Evolutionary conservation across 1,140 invertebrate species (phyloP), one percentile per base, ranked within the genome.

Genomic region (Hirudo medicinalis): DNA sequence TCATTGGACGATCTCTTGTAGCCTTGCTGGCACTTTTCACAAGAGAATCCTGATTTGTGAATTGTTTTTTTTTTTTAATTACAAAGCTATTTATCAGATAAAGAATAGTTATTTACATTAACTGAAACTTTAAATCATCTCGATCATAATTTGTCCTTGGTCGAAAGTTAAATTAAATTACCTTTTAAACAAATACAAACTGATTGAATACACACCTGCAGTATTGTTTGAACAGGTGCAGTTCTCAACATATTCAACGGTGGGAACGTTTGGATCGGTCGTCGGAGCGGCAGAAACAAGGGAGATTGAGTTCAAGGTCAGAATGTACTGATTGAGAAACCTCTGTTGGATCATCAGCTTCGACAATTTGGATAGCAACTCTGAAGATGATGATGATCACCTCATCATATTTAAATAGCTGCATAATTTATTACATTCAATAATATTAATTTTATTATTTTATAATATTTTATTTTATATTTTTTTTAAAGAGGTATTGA

Each of bases 1-100:
- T 72, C 69, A 22, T 27, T 40, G 1, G 43, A 27, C 13, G 43
- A 20, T 19, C 76, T 66, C 70, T 57, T 69, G 69, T 72, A 54
- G 4, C 76, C 76, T 17, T 53, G 54, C 9, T 67, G 13, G 66
- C 76, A 77, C 22, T 29, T 70, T 69, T 74, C 72, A 76, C 76
- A 77, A 0, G 76, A 77, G 11, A 75, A 43, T 63, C 76, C 76
- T 36, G 32, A 36, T 36, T 36, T 36, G 32, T 36, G 6, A 36
- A 36, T 36, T 36, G 32, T 36, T 2, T 36, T 36, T 36, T 36
- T 36, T 36, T 6, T 36, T 36, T 36, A 36, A 36, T 3, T 36
- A 36, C 32, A 36, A 36, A 3, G 32, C 32, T 36, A 36, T 36
- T 2, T 36, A 36, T 36, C 32, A 36, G 32, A 36, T 3, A 36